Percentiles rank a stretch among this genome's conserved stretches.
Conservation (phyloP, 1,140 invertebrate species). For the Anthonomus grandis region DNA sequence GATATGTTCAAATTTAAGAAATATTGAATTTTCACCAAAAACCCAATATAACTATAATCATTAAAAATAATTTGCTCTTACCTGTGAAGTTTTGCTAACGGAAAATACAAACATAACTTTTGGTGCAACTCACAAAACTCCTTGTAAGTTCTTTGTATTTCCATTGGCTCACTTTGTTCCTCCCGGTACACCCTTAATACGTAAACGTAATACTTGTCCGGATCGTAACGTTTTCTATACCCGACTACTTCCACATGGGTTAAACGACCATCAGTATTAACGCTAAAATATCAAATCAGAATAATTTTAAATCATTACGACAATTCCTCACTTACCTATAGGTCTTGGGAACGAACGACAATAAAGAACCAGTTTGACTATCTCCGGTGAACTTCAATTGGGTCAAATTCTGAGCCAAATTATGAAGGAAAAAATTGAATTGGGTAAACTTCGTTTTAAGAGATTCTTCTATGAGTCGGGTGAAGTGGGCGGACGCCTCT, state of each 20-base stretch:
- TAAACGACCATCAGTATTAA: constrained; percentile 86
- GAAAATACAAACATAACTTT: constrained; percentile 90
- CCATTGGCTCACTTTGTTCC: constrained; percentile 77
- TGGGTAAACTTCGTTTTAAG: constrained; percentile 87
- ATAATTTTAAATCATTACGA: neutral
- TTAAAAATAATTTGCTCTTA: constrained; percentile 47
- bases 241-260: constrained; percentile 80
- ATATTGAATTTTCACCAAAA: constrained; percentile 2
- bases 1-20: too few relatives aligned
- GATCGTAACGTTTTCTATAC: constrained; percentile 93
- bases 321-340: constrained; percentile 74
- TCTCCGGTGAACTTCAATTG: constrained; percentile 88
- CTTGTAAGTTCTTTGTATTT: constrained; percentile 89
- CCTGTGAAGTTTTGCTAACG: constrained; percentile 82
- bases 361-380: constrained; percentile 74
- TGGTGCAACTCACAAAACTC: constrained; percentile 96
- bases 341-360: constrained; percentile 91
- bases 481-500: constrained; percentile 91
- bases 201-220: constrained; percentile 98
- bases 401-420: constrained; percentile 86
- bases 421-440: constrained; percentile 97
- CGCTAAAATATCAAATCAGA: constrained; percentile 52
- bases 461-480: constrained; percentile 86
- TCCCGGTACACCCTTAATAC: constrained; percentile 83
- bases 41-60: neutral